Evolutionary conservation across 2,888 invertebrate species (phyloP).

Genomic region (Teinopalpus imperialis): DNA sequence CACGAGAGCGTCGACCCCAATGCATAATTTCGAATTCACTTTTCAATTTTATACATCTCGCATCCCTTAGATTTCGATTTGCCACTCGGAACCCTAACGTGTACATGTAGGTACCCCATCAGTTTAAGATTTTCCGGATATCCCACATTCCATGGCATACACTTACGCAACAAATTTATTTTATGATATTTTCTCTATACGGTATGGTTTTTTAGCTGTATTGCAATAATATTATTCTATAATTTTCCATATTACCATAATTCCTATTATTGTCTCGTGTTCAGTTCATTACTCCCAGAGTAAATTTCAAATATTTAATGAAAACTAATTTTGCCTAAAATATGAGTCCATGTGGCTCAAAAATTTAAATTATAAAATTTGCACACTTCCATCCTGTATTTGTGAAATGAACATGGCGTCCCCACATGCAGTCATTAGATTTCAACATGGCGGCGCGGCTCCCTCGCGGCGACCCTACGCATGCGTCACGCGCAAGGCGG

Average conservation of each 20-base stretch:
- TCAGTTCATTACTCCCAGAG: too few species aligned
- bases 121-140: conserved; percentile 8
- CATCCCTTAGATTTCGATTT: conserved; percentile 32
- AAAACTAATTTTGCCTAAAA: too few species aligned
- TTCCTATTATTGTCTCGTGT: too few species aligned
- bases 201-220: too few species aligned
- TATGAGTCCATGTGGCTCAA: too few species aligned
- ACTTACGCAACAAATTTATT: background rate
- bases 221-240: too few species aligned
- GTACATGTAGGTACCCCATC: conserved; percentile 12
- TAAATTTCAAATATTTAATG: too few species aligned
- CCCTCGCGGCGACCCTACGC: conserved; percentile 22
- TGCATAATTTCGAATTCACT: conserved; percentile 21
- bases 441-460: conserved; percentile 28
- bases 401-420: conserved; percentile 14
- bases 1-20: conserved; percentile 22
- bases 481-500: conserved; percentile 47
- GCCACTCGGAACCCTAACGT: conserved; percentile 26
- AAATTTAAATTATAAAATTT: background rate
- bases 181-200: background rate
- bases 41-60: conserved; percentile 33
- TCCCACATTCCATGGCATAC: background rate
- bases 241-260: too few species aligned
- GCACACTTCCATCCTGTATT: conserved; percentile 7
- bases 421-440: conserved; percentile 21